Evolutionary conservation across 1,140 invertebrate species (phyloP).

Genomic region (Bombus consobrinus): DNA sequence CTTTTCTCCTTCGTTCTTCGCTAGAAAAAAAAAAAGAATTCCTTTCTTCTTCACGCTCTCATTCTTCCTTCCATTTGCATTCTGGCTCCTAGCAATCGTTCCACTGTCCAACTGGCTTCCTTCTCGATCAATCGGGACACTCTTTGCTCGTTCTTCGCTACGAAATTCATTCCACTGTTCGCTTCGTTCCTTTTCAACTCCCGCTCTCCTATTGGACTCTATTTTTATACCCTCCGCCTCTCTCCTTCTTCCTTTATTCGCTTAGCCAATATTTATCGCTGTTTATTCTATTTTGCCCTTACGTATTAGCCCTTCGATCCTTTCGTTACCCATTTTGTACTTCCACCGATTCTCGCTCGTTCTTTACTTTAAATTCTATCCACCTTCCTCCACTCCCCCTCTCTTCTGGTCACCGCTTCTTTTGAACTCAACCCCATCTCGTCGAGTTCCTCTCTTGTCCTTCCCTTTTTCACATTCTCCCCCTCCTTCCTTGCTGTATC

Average conservation of each 20-base stretch:
- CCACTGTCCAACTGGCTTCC: constrained; percentile 22
- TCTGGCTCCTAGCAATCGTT: constrained; percentile 24
- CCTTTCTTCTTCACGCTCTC: not conserved
- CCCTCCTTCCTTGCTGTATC: not conserved
- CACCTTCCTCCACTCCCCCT: not conserved
- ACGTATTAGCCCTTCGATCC: constrained; percentile 42
- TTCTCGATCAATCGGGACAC: constrained; percentile 36
- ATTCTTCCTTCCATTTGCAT: constrained; percentile 16
- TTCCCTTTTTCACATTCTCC: constrained; percentile 5
- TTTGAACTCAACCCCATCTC: constrained; percentile 31
- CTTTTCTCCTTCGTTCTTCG: not conserved
- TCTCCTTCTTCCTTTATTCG: not conserved
- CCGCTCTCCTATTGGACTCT: not conserved
- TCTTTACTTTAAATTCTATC: constrained; percentile 50
- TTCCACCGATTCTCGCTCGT: constrained; percentile 9
- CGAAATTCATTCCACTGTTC: constrained; percentile 21
- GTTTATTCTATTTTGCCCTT: constrained; percentile 49
- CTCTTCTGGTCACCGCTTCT: not conserved
- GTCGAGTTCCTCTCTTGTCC: constrained; percentile 33
- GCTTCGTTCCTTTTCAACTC: constrained; percentile 8
- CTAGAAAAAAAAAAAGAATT: not conserved
- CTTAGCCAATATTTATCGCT: constrained; percentile 46
- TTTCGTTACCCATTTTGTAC: constrained; percentile 28
- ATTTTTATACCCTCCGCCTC: not conserved
- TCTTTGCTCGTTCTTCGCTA: constrained; percentile 37